A percentile compares a stretch with the other conserved stretches of the same genome.
Evolutionary conservation across 2,888 invertebrate genomes (phyloP).

Genomic region (Platypus cylindrus): DNA sequence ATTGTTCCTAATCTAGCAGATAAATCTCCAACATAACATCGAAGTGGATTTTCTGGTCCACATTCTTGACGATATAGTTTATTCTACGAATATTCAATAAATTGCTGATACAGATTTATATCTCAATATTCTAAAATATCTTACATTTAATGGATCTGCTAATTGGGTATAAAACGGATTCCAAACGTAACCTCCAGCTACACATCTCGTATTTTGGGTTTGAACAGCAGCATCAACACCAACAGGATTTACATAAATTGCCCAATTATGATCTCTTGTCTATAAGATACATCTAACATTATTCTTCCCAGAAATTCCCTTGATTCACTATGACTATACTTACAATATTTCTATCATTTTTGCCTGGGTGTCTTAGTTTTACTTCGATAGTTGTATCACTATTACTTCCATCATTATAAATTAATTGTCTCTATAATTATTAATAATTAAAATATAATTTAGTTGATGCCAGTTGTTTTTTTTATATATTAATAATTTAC

Average conservation of each 20-base stretch:
- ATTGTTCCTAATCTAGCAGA: slow-evolving; percentile 75
- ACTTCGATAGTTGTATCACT: slow-evolving; percentile 87
- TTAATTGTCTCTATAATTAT: slow-evolving; percentile 60
- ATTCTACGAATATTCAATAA: slow-evolving; percentile 40
- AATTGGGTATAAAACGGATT: slow-evolving; percentile 84
- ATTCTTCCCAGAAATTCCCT: not conserved
- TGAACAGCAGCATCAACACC: slow-evolving; percentile 82
- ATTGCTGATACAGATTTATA: not conserved
- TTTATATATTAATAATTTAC: slow-evolving; percentile 32
- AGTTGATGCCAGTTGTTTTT: not conserved
- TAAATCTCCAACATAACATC: slow-evolving; percentile 86
- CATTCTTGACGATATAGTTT: slow-evolving; percentile 81
- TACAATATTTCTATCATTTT: slow-evolving; percentile 68
- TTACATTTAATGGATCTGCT: slow-evolving; percentile 78
- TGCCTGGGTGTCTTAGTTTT: slow-evolving; percentile 77
- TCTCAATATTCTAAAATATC: slow-evolving; percentile 17
- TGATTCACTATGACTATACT: slow-evolving; percentile 19
- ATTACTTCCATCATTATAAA: slow-evolving; percentile 73
- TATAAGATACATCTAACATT: slow-evolving; percentile 30
- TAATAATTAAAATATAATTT: not conserved
- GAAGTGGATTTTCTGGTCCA: slow-evolving; percentile 70
- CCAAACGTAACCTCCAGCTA: slow-evolving; percentile 85
- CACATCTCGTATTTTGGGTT: slow-evolving; percentile 67
- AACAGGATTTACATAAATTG: slow-evolving; percentile 81
- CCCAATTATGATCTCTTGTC: slow-evolving; percentile 80